Conservation (phyloP, 2,888 invertebrate genomes). For the Dorcus hopei region DNA sequence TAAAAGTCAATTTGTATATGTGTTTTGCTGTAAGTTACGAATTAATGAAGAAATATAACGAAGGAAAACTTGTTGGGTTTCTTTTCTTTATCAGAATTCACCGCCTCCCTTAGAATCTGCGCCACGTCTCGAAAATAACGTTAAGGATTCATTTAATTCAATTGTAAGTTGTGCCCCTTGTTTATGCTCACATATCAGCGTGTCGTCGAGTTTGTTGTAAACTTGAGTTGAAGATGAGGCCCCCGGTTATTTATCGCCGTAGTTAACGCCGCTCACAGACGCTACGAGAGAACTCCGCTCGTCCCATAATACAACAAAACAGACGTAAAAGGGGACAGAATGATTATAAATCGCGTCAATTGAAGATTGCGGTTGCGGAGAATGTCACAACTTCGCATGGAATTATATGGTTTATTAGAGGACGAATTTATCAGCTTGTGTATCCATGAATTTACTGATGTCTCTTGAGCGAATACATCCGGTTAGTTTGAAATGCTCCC, state of each 20-base stretch:
- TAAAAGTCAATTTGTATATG: no score
- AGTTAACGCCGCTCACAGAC: conserved; percentile 2
- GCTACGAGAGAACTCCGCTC: neutral
- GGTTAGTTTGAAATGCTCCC: neutral
- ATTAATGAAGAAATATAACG: no score
- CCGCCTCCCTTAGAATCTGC: no score
- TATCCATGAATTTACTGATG: neutral
- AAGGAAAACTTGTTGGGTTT: no score
- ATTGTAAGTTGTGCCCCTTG: conserved; percentile 10
- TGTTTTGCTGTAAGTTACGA: no score
- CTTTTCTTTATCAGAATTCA: no score
- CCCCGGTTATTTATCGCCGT: conserved; percentile 13
- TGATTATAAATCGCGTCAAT: conserved; percentile 19
- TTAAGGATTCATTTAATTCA: conserved; percentile 8
- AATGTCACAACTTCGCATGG: conserved; percentile 15
- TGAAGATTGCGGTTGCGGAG: conserved; percentile 15
- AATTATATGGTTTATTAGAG: conserved; percentile 18
- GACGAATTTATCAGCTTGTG: conserved; percentile 11
- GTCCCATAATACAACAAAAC: neutral
- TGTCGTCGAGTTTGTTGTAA: conserved; percentile 3
- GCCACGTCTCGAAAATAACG: no score
- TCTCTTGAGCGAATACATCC: neutral
- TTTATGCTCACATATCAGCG: conserved; percentile 4
- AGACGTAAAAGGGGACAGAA: conserved; percentile 5
- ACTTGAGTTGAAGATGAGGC: conserved; percentile 9